These are phyloP conservation scores for Noturus placidus DNA, from an alignment of 2,113 vertebrate species.

Conservation along the genomic window DNA sequence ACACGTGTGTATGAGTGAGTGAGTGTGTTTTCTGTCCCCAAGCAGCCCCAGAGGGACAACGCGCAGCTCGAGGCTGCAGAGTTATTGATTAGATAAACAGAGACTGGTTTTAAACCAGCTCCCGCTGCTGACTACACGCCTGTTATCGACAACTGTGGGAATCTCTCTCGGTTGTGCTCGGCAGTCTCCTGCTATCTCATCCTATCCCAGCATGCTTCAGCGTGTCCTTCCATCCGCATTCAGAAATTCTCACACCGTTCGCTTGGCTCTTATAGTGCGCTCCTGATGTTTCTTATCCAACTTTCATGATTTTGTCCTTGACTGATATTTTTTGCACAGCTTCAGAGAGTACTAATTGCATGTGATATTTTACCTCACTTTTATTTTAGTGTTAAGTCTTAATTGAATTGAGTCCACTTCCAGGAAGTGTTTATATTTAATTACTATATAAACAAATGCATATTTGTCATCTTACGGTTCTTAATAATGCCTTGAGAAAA, in stretches of 20 bases:
- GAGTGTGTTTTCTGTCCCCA: conserved; percentile 42
- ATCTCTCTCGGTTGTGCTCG: conserved; percentile 7
- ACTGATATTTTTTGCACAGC: background rate
- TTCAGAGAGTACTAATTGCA: background rate
- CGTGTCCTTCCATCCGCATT: background rate
- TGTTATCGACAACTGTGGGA: conserved; percentile 51
- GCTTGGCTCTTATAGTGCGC: background rate
- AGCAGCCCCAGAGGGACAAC: conserved; percentile 45
- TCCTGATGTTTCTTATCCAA: background rate
- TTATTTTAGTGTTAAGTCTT: background rate
- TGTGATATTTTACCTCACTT: background rate
- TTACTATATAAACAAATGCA: background rate
- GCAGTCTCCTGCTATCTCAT: too few relatives aligned
- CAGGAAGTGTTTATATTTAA: background rate
- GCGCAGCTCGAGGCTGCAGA: conserved; percentile 45
- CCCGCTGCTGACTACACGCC: conserved; percentile 48
- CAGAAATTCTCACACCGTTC: background rate
- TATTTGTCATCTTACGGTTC: background rate
- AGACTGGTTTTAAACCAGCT: conserved; percentile 56
- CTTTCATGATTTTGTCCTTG: background rate
- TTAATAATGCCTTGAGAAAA: too few relatives aligned
- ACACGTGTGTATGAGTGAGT: conserved; percentile 8
- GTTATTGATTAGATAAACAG: conserved; percentile 63
- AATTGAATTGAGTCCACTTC: background rate
- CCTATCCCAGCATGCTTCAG: background rate